Conservation (phyloP, 2,888 invertebrate species). For the Ormyrus nitidulus region DNA sequence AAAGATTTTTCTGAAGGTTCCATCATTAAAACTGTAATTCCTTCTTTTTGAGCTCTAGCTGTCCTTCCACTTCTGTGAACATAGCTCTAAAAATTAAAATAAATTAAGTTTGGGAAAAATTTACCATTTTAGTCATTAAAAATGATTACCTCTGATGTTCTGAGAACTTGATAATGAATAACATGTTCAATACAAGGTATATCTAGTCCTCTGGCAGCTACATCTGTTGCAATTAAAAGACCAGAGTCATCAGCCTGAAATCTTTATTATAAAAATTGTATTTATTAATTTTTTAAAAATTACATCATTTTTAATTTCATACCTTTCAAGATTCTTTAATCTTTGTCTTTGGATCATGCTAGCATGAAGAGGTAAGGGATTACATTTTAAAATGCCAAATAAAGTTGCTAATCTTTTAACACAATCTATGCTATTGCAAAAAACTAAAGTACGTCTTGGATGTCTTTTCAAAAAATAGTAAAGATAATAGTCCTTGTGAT, state of each 20-base stretch:
- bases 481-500: conserved; percentile 93
- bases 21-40: conserved; percentile 93
- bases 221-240: conserved; percentile 94
- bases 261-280: conserved; percentile 71
- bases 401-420: conserved; percentile 87
- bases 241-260: conserved; percentile 85
- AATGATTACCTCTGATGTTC: conserved; percentile 86
- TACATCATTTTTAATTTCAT: conserved; percentile 34
- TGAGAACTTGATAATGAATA: conserved; percentile 96
- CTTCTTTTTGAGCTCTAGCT: conserved; percentile 91
- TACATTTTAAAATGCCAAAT: conserved; percentile 82
- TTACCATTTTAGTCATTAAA: background rate
- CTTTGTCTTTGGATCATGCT: conserved; percentile 96
- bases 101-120: background rate
- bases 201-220: conserved; percentile 97
- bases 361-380: conserved; percentile 88
- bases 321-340: conserved; percentile 93
- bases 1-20: conserved; percentile 89
- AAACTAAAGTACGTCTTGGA: conserved; percentile 94
- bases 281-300: background rate
- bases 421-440: conserved; percentile 95
- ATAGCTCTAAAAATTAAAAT: conserved; percentile 81
- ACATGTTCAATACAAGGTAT: conserved; percentile 96
- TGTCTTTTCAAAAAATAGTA: conserved; percentile 92
- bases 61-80: conserved; percentile 98